Evolutionary conservation across 2,113 vertebrate genomes (phyloP).

Genomic region (Atrichornis clamosus): DNA sequence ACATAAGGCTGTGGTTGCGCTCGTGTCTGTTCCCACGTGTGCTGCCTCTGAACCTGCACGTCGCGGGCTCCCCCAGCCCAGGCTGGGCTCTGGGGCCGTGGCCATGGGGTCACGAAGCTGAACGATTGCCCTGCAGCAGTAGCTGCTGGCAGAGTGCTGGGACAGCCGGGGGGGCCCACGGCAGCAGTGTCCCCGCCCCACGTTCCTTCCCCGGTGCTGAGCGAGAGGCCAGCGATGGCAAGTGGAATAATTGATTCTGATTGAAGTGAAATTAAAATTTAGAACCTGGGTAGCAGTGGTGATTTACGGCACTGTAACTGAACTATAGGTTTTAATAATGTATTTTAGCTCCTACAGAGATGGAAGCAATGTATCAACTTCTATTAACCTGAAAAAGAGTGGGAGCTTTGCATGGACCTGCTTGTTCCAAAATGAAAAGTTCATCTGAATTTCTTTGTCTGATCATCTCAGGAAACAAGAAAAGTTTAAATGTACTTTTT

Average conservation of each 20-base stretch:
- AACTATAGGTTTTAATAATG: neutral
- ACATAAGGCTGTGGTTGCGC: neutral
- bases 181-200: neutral
- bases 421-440: neutral
- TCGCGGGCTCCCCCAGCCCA: neutral
- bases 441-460: neutral
- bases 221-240: neutral
- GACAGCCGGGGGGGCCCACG: neutral
- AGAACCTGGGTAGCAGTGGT: neutral
- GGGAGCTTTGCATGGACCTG: neutral
- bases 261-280: conserved; percentile 14
- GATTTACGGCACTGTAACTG: neutral
- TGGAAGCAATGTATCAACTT: neutral
- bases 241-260: conserved; percentile 5
- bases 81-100: no score
- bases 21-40: neutral
- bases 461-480: neutral
- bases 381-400: neutral
- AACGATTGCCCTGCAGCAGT: neutral
- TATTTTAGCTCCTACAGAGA: neutral
- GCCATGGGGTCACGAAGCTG: neutral
- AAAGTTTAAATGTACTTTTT: neutral
- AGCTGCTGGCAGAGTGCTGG: neutral
- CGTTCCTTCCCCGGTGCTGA: neutral
- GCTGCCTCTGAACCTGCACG: neutral